Evolutionary conservation across 2,797 vertebrate genomes (phyloP).

Genomic region (Cygnus olor): DNA sequence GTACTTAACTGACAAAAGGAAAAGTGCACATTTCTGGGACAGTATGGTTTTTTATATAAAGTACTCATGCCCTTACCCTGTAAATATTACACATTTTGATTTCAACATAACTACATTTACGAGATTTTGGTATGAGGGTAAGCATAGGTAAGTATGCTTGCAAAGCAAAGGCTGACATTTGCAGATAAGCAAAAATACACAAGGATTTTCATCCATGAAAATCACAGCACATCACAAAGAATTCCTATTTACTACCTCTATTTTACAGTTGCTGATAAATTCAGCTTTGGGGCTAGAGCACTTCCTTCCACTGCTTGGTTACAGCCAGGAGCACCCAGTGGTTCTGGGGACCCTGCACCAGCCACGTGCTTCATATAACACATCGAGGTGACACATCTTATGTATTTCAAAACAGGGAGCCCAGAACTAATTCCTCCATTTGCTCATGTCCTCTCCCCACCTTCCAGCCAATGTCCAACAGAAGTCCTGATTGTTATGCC

Average conservation of each 20-base stretch:
- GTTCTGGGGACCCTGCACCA: not conserved
- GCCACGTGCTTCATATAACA: rapidly evolving
- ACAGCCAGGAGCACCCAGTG: not conserved
- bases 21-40: not conserved
- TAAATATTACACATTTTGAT: not conserved
- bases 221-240: not conserved
- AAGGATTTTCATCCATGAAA: not conserved
- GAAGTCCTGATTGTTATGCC: not conserved
- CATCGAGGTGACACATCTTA: not conserved
- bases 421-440: not conserved
- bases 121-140: not conserved
- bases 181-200: not conserved
- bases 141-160: not conserved
- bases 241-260: not conserved
- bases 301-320: not conserved
- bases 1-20: not conserved
- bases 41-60: not conserved
- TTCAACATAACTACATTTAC: not conserved
- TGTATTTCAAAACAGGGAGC: not conserved
- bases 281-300: not conserved
- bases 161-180: not conserved
- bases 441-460: not conserved
- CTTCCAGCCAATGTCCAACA: not conserved
- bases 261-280: not conserved
- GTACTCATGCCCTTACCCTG: not conserved